phyloP scores from a whole-genome alignment of 1,140 invertebrate species.

The Protaetia brevitarsis region DNA sequence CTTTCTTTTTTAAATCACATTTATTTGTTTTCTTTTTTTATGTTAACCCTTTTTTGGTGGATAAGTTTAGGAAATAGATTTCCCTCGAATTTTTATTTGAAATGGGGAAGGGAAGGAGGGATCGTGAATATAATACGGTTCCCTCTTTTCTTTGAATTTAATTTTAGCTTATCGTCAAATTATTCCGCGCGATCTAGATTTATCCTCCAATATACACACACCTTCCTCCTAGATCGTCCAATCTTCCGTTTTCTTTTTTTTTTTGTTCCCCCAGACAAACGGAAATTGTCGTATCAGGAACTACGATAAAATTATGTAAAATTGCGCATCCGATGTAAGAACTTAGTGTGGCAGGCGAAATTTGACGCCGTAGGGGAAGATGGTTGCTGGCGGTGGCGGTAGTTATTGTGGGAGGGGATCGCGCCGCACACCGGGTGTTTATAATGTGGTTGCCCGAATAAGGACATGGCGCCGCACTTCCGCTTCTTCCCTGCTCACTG shows the following conservation, averaged over 20 bases:
- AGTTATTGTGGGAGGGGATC: constrained; percentile 28
- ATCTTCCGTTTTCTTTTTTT: too few species aligned
- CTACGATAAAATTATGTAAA: constrained; percentile 24
- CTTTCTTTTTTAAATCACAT: constrained; percentile 12
- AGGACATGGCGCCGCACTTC: constrained; percentile 31
- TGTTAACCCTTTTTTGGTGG: background rate
- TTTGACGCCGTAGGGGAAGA: background rate
- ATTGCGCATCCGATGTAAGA: constrained; percentile 7
- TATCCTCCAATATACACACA: background rate
- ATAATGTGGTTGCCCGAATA: constrained; percentile 40
- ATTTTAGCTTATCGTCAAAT: background rate
- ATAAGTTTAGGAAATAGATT: constrained; percentile 8
- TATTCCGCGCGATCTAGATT: background rate
- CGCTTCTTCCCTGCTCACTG: constrained; percentile 29
- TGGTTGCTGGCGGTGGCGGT: background rate
- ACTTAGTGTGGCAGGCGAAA: background rate
- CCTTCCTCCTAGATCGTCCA: background rate
- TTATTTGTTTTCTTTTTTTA: constrained; percentile 16
- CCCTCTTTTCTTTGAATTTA: background rate
- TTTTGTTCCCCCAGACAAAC: too few species aligned
- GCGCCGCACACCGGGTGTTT: constrained; percentile 39
- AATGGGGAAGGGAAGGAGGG: too few species aligned
- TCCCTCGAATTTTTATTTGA: constrained; percentile 10
- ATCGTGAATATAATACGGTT: too few species aligned
- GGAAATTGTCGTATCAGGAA: background rate